A percentile compares a stretch with the other conserved stretches of the same genome.
Conservation (phyloP, 2,113 vertebrate species). For the Vimba vimba region DNA sequence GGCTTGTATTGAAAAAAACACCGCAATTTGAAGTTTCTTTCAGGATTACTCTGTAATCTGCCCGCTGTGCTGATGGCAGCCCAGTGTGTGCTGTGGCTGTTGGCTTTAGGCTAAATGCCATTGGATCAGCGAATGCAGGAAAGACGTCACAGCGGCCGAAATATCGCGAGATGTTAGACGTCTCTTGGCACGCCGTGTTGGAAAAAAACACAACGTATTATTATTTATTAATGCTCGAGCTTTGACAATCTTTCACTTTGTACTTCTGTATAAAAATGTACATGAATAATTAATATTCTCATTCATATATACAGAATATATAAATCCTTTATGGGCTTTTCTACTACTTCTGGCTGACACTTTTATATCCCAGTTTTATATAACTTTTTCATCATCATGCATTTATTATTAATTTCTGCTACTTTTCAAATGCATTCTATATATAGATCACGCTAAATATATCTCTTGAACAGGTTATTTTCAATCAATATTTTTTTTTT, state of each 20-base stretch:
- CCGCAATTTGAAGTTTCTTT: not conserved
- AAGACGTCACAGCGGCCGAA: not conserved
- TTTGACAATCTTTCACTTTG: not conserved
- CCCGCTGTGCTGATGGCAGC: constrained; percentile 32
- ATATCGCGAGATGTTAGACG: constrained; percentile 21
- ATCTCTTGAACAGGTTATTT: not conserved
- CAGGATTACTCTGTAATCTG: not conserved
- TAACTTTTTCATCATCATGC: not conserved
- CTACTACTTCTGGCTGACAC: not conserved
- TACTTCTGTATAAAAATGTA: not conserved
- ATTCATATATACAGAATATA: not conserved
- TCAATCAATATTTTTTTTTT: no score
- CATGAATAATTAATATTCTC: no score
- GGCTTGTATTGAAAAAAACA: not conserved
- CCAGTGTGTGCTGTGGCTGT: constrained; percentile 12
- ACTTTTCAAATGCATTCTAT: not conserved
- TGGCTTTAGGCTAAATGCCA: constrained; percentile 44
- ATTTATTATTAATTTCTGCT: not conserved
- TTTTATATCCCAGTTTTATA: not conserved
- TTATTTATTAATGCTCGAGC: not conserved
- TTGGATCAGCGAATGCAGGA: constrained; percentile 35
- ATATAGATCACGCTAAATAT: not conserved
- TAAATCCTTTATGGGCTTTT: not conserved
- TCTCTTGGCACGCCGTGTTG: not conserved
- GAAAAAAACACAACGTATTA: not conserved